Base-by-base conservation (phyloP, 2,888 invertebrate genomes). In the Elysia crispata region DNA sequence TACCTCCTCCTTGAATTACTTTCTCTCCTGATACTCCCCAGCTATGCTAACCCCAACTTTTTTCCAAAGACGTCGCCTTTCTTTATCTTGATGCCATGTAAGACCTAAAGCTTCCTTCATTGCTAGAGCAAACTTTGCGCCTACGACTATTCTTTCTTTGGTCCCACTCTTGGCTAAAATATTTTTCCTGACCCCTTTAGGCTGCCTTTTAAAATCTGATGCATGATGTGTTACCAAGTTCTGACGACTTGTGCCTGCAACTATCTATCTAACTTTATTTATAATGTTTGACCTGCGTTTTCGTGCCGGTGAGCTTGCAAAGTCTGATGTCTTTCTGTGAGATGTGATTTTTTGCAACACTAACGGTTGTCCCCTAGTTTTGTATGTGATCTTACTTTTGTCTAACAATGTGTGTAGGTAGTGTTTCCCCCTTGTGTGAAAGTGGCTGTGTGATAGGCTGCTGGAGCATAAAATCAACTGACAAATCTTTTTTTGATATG, bases 1-100 rank as follows among this genome's bases (percentile, higher is more conserved):
- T 20, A 54, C 54, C 20, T 15, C 20, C 13, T 54, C 54, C 20
- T 54, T 54, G 20, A 15, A 54, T 15, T 15, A 15, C 20, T 13
- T 54, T 20, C 54, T 54, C 54, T 54, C 54, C n/a, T n/a, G n/a
- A n/a, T n/a, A n/a, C n/a, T n/a, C n/a, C n/a, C n/a, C n/a, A n/a
- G n/a, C n/a, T n/a, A 67, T 67, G 30, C 20, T 30, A 11, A 67
- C 30, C 8, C 67, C 67, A 18, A 67, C 11, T 30, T 67, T 67
- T 28, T 67, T 23, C 67, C 67, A 67, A 5, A 67, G 67, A 13
- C 30, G 25, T 6, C 67, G 11, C 67, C 67, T 67, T 30, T 28
- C 25, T 67, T 31, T 67, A 28, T 67, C 67, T 67, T 67, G 67
- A 5, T n/a, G n/a, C n/a, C n/a, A n/a, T n/a, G n/a, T n/a, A n/a